Percentiles rank a stretch among this genome's conserved stretches.
Evolutionary conservation across 2,888 invertebrate species (phyloP).

Genomic region (Monoplex corrugatus): DNA sequence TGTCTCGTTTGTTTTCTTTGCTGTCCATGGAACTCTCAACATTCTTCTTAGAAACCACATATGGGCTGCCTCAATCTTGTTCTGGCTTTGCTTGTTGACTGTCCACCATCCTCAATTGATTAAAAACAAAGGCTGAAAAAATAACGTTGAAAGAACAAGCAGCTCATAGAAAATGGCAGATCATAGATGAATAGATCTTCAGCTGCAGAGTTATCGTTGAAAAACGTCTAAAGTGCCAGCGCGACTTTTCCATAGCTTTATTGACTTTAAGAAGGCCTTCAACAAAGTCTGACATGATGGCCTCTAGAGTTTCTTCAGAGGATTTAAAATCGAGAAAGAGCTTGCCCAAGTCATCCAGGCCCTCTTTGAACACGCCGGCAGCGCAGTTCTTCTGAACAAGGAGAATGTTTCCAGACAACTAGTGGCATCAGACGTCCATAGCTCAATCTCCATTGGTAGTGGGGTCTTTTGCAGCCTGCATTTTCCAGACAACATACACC

Average conservation of each 20-base stretch:
- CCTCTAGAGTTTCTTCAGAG: not conserved
- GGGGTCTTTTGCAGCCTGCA: not conserved
- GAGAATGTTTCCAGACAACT: not conserved
- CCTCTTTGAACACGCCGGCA: not conserved
- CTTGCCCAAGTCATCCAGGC: not conserved
- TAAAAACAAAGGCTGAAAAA: not conserved
- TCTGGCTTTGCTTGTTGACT: too few relatives aligned
- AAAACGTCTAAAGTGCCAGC: not conserved
- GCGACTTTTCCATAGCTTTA: constrained; percentile 10
- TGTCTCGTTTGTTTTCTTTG: too few relatives aligned
- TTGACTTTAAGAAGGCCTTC: constrained; percentile 19
- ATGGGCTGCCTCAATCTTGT: too few relatives aligned
- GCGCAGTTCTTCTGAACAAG: not conserved
- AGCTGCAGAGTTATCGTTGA: not conserved
- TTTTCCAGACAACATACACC: not conserved
- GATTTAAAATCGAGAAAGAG: not conserved
- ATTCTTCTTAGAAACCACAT: too few relatives aligned
- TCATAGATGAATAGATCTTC: constrained; percentile 8
- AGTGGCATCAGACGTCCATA: constrained; percentile 6
- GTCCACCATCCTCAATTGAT: too few relatives aligned
- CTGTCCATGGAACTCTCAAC: too few relatives aligned
- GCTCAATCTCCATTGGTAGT: constrained; percentile 18
- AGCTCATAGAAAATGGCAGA: not conserved
- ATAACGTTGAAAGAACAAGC: too few relatives aligned
- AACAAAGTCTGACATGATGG: constrained; percentile 13